These are phyloP conservation scores for Stenoptilia bipunctidactyla DNA, from an alignment of 2,888 invertebrate genomes.

Conservation along the genomic window DNA sequence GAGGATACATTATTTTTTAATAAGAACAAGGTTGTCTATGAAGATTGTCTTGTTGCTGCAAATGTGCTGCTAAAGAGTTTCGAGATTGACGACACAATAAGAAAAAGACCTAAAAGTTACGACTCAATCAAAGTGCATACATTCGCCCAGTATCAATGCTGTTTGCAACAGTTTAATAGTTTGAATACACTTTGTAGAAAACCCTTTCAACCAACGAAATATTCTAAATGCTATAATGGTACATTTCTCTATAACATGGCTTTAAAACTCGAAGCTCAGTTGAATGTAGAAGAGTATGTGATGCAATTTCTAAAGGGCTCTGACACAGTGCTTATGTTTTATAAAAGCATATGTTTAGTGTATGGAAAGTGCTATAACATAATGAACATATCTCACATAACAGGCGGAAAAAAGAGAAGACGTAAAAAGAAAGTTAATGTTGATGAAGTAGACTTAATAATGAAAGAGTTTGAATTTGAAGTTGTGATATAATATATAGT, in stretches of 20 bases:
- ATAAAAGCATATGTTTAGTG: constrained; percentile 37
- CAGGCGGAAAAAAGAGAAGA: constrained; percentile 28
- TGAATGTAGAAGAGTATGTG: constrained; percentile 65
- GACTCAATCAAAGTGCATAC: constrained; percentile 70
- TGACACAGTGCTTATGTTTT: constrained; percentile 38
- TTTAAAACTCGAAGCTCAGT: constrained; percentile 70
- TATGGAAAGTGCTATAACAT: constrained; percentile 27
- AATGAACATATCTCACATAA: constrained; percentile 25
- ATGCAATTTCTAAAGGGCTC: constrained; percentile 55
- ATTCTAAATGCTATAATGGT: constrained; percentile 79
- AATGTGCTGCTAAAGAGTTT: constrained; percentile 71
- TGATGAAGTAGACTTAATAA: constrained; percentile 38
- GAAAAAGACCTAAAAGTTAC: constrained; percentile 65
- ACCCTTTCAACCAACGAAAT: constrained; percentile 68
- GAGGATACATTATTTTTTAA: constrained; percentile 42
- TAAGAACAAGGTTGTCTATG: constrained; percentile 59
- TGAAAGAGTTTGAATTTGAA: constrained; percentile 54
- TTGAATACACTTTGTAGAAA: constrained; percentile 75
- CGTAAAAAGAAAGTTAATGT: constrained; percentile 28
- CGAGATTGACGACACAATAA: constrained; percentile 67
- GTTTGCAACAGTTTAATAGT: constrained; percentile 67
- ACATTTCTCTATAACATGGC: constrained; percentile 83
- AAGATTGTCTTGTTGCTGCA: constrained; percentile 73
- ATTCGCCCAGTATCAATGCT: constrained; percentile 77
- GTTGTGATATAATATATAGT: constrained; percentile 34